A percentile compares a stretch with the other conserved stretches of the same genome.
phyloP scores from a whole-genome alignment of 2,888 invertebrate genomes.

The Pteria penguin region DNA sequence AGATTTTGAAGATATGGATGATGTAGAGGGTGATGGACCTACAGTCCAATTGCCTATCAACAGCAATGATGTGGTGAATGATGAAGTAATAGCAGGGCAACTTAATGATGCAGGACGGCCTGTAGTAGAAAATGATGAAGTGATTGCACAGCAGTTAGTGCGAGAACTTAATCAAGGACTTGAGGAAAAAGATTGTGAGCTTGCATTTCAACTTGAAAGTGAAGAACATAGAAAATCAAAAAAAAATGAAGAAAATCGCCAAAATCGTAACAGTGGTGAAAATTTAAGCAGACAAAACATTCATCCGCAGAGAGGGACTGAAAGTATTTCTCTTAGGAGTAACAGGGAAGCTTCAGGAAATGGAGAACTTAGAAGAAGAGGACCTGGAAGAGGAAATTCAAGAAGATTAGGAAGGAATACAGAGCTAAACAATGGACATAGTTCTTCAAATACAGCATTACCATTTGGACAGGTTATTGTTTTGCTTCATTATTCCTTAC shows the following conservation, averaged over 20 bases:
- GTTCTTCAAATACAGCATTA: too few relatives aligned
- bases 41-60: not conserved
- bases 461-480: too few relatives aligned
- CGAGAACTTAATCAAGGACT: constrained; percentile 3
- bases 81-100: not conserved
- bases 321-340: too few relatives aligned
- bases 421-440: too few relatives aligned
- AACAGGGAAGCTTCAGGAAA: too few relatives aligned
- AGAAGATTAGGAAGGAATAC: too few relatives aligned
- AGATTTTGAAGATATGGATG: too few relatives aligned
- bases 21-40: not conserved
- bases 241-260: not conserved
- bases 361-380: too few relatives aligned
- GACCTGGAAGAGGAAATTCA: too few relatives aligned
- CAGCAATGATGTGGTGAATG: not conserved
- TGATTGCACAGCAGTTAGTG: constrained; percentile 8
- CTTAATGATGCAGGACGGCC: not conserved
- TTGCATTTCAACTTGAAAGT: constrained; percentile 12
- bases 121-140: constrained; percentile 19
- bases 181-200: constrained; percentile 7
- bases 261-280: not conserved
- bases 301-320: too few relatives aligned
- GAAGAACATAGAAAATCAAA: not conserved
- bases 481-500: too few relatives aligned
- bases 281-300: too few relatives aligned